Conservation (phyloP, 2,797 vertebrate species). For the Characodon lateralis region DNA sequence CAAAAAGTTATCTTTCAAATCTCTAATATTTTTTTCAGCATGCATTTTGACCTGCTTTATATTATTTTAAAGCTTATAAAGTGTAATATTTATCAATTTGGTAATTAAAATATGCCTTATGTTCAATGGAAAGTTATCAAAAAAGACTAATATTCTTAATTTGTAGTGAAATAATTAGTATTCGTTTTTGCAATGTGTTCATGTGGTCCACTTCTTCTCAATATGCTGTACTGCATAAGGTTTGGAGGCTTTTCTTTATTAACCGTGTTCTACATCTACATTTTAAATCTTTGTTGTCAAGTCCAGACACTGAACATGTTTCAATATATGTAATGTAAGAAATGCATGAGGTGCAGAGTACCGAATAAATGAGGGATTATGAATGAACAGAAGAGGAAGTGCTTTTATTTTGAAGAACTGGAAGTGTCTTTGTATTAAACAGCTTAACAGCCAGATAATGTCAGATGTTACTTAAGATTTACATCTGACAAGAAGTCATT, state of each 20-base stretch:
- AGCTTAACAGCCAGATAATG: background rate
- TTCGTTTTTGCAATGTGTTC: too few species aligned
- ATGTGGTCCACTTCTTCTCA: background rate
- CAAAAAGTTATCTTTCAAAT: background rate
- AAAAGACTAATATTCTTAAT: too few species aligned
- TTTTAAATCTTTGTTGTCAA: background rate
- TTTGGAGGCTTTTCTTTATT: background rate
- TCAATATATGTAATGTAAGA: background rate
- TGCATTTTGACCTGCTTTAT: background rate
- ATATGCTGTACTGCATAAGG: background rate
- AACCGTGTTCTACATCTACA: background rate
- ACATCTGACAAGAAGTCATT: background rate
- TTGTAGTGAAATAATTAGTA: too few species aligned
- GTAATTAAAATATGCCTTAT: background rate
- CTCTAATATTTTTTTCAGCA: background rate
- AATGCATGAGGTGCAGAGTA: background rate
- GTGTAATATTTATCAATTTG: background rate
- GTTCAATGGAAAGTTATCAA: too few species aligned
- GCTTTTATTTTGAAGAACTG: background rate
- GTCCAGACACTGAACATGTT: background rate
- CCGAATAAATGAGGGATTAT: background rate
- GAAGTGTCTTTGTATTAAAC: background rate
- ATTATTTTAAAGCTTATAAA: background rate
- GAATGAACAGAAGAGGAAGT: background rate
- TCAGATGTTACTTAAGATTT: background rate